Evolutionary conservation across 92 coral and sea anemone species (phyloP).

Genomic region (Parazoanthus atlanticus): DNA sequence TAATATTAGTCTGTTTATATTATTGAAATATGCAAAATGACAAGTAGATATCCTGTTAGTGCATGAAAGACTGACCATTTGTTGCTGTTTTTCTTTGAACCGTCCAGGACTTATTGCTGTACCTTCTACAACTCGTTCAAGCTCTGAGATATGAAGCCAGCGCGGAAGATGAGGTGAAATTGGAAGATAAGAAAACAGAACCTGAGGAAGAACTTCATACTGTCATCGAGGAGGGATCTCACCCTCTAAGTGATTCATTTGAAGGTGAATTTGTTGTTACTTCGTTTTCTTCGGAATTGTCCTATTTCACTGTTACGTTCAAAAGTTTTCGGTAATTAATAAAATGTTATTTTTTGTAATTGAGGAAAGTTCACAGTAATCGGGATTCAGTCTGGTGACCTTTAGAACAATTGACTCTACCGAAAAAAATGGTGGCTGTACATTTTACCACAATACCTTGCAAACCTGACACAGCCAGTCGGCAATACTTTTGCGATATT

Average conservation of each 20-base stretch:
- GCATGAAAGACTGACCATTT: neutral
- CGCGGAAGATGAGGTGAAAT: conserved; percentile 59
- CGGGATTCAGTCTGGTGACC: too few relatives aligned
- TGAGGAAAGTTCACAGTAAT: too few relatives aligned
- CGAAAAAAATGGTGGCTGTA: too few relatives aligned
- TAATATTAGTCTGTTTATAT: too few relatives aligned
- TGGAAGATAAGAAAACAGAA: conserved; percentile 43
- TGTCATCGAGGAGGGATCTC: conserved; percentile 30
- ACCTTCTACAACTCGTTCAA: conserved; percentile 96
- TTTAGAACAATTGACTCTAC: too few relatives aligned
- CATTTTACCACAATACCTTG: too few relatives aligned
- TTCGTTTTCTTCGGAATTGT: neutral
- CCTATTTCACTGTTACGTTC: neutral
- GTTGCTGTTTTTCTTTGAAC: neutral
- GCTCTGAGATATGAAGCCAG: conserved; percentile 89
- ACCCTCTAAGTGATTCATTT: conserved; percentile 36
- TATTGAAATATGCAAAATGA: too few relatives aligned
- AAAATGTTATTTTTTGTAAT: too few relatives aligned
- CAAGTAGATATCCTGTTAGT: too few relatives aligned
- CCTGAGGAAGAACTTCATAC: conserved; percentile 42
- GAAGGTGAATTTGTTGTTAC: conserved; percentile 9
- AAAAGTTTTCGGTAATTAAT: too few relatives aligned
- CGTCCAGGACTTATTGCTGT: conserved; percentile 81
- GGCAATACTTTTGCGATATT: too few relatives aligned
- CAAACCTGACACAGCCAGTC: too few relatives aligned